phyloP scores from a whole-genome alignment of 2,113 vertebrate species.

The Bostrychus sinensis region DNA sequence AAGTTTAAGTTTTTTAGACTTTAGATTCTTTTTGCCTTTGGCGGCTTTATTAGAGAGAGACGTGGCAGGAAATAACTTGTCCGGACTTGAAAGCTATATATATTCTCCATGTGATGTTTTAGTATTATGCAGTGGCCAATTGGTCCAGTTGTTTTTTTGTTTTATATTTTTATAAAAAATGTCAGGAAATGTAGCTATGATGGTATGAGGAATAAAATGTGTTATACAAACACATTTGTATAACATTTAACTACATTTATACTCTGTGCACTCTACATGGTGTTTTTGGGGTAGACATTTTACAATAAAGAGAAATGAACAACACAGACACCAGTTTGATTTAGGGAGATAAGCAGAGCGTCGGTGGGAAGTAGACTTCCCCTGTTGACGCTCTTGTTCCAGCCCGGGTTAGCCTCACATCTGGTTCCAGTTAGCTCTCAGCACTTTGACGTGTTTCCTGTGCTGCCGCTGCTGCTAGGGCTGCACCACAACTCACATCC shows the following conservation, averaged over 20 bases:
- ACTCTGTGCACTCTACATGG: conserved; percentile 14
- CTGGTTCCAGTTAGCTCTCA: conserved; percentile 82
- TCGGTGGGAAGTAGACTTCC: conserved; percentile 73
- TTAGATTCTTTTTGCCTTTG: too few species aligned
- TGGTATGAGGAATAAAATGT: neutral
- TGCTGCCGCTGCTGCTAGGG: conserved; percentile 69
- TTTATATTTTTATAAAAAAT: too few species aligned
- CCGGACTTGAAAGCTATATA: too few species aligned
- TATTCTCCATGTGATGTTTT: too few species aligned
- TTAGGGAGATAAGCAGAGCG: conserved; percentile 40
- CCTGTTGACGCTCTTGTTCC: conserved; percentile 81
- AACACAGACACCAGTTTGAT: conserved; percentile 29
- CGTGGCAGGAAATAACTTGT: too few species aligned
- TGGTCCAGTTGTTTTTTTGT: too few species aligned
- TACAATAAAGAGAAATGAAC: conserved; percentile 18
- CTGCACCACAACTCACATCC: conserved; percentile 58
- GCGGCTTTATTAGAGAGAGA: too few species aligned
- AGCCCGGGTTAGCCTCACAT: conserved; percentile 75
- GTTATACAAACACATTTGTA: neutral
- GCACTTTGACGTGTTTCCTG: conserved; percentile 87
- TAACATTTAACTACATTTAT: neutral
- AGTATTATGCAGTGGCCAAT: too few species aligned
- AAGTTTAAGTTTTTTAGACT: too few species aligned
- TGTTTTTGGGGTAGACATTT: conserved; percentile 15
- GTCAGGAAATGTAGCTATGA: neutral